Evolutionary conservation across 1,140 invertebrate species (phyloP), one percentile per base, ranked within the genome.

Genomic region (Whitmania pigra): DNA sequence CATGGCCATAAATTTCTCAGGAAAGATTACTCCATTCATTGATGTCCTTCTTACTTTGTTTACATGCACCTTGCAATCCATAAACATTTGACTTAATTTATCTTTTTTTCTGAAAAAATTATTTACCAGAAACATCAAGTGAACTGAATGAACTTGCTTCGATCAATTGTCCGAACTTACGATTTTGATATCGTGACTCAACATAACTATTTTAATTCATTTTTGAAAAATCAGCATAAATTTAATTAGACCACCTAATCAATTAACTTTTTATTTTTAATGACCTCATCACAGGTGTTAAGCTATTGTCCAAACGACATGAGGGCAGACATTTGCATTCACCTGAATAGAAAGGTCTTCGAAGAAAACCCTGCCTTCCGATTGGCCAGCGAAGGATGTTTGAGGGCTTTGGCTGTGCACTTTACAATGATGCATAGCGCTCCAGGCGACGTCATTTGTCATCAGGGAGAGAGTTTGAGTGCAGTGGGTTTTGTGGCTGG

Each of bases 221-320:
- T n/a, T n/a, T n/a, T n/a, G n/a, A 29, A 36, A 15, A 15, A 66
- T 66, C 0, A 15, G 1, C 17, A 29, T 7, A 36, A 13, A 36
- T 29, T 36, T 29, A 11, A 29, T 29, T 66, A 5, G 1, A 25
- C 29, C 71, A 27, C 11, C n/a, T n/a, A n/a, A n/a, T n/a, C n/a
- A n/a, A n/a, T n/a, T n/a, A n/a, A n/a, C n/a, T n/a, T n/a, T n/a
- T n/a, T n/a, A n/a, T n/a, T n/a, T n/a, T n/a, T 20, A 7, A 49
- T 49, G 9, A 7, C 43, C 15, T 74, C 20, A 63, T 31, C 31
- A 15, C 43, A 94, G 92, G 95, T 99, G 74, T 87, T 99, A 76
- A 97, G 97, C 84, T 99, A 98, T 86, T 99, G 96, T 85, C 97
- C 97, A 5, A 99, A 99, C 84, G 97, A 99, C 84, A 99, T 99